A percentile compares a stretch with the other conserved stretches of the same genome.
Conservation (phyloP, 1,140 invertebrate species). For the Caenorhabditis brenneri region DNA sequence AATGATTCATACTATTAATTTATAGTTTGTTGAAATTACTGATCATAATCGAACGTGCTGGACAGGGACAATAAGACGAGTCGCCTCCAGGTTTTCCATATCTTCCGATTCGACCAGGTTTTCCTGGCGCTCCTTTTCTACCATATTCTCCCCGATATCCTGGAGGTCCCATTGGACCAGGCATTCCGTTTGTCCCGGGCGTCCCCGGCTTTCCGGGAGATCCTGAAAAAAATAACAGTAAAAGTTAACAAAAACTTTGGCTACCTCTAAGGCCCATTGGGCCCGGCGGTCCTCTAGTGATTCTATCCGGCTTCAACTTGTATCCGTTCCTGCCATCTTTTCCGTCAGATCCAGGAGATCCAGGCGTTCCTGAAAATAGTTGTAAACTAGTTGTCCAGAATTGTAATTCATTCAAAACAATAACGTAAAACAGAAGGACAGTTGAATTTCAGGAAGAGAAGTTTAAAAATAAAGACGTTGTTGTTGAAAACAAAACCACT, state of each 20-base stretch:
- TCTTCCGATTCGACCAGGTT: constrained; percentile 6
- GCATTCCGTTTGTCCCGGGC: constrained; percentile 47
- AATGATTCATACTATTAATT: not conserved
- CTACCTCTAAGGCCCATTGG: constrained; percentile 62
- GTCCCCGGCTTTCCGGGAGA: constrained; percentile 57
- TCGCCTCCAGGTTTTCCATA: constrained; percentile 53
- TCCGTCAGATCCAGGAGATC: not conserved
- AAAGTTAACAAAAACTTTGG: not conserved
- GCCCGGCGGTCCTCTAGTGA: constrained; percentile 55
- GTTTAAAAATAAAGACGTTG: no score
- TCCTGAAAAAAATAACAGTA: not conserved
- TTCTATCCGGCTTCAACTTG: not conserved
- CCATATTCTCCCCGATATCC: constrained; percentile 41
- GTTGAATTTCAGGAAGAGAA: no score
- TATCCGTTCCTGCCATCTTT: constrained; percentile 40
- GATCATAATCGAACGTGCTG: not conserved
- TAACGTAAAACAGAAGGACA: no score
- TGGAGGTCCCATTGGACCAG: constrained; percentile 46
- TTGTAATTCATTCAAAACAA: not conserved
- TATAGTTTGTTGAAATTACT: not conserved
- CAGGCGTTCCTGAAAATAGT: constrained; percentile 53
- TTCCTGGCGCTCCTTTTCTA: constrained; percentile 32
- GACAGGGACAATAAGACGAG: constrained; percentile 1
- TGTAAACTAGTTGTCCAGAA: not conserved
- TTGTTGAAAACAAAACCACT: no score